Evolutionary conservation across 2,113 vertebrate genomes (phyloP).

Genomic region (Hippocampus guttulatus): DNA sequence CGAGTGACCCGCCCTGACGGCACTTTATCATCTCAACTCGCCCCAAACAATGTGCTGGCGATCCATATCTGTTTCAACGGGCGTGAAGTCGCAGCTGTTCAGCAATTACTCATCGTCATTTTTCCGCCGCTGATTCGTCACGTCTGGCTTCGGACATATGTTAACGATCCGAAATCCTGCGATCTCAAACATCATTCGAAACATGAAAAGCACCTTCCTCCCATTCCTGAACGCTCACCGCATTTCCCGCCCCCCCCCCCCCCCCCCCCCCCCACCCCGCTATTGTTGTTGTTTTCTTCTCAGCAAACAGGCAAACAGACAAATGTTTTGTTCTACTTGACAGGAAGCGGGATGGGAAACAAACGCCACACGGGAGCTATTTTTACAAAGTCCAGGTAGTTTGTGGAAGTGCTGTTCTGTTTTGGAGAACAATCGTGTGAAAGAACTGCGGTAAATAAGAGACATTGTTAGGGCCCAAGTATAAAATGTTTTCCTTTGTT

Average conservation of each 20-base stretch:
- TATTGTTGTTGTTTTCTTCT: not conserved
- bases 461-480: too few species aligned
- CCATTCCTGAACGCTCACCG: too few species aligned
- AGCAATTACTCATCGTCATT: not conserved
- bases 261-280: too few species aligned
- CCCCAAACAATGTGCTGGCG: not conserved
- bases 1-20: constrained; percentile 10
- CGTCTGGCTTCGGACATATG: not conserved
- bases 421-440: not conserved
- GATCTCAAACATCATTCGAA: not conserved
- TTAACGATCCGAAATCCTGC: not conserved
- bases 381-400: not conserved
- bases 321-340: not conserved
- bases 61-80: not conserved
- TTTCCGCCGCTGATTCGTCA: not conserved
- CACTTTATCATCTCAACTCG: constrained; percentile 9
- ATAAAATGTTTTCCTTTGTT: not conserved
- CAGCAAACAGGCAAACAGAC: not conserved
- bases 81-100: not conserved
- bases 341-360: not conserved
- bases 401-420: not conserved
- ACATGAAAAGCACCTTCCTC: not conserved
- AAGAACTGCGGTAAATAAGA: not conserved
- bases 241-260: too few species aligned
- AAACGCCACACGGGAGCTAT: not conserved